A percentile compares a stretch with the other conserved stretches of the same genome.
Evolutionary conservation across 2,113 vertebrate species (phyloP).

Genomic region (Gambusia holbrooki): DNA sequence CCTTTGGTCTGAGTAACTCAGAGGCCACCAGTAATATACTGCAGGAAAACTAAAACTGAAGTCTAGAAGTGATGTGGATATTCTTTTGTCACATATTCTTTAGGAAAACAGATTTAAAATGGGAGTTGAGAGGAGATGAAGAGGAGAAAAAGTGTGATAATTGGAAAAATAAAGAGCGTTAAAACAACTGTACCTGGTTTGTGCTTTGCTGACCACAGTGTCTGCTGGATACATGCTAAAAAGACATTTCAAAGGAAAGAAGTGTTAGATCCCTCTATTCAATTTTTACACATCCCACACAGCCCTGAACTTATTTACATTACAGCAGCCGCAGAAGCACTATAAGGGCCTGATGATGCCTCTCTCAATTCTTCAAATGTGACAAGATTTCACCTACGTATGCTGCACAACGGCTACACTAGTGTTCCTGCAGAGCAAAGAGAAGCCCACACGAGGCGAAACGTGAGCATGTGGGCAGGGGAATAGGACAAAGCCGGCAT

Average conservation of each 20-base stretch:
- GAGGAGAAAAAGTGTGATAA: not conserved
- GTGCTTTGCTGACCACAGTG: slow-evolving; percentile 97
- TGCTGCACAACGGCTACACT: slow-evolving; percentile 41
- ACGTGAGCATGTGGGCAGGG: slow-evolving; percentile 66
- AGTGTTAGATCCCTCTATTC: slow-evolving; percentile 50
- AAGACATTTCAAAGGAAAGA: slow-evolving; percentile 41
- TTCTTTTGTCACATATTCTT: not conserved
- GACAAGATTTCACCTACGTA: slow-evolving; percentile 56
- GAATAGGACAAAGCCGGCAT: slow-evolving; percentile 69
- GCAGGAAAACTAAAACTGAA: not conserved
- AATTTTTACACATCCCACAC: slow-evolving; percentile 54
- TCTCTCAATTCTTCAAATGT: slow-evolving; percentile 29
- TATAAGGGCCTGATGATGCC: slow-evolving; percentile 27
- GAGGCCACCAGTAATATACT: not conserved
- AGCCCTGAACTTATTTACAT: slow-evolving; percentile 55
- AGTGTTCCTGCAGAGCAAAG: slow-evolving; percentile 48
- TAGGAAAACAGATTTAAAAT: slow-evolving; percentile 13
- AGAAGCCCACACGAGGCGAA: slow-evolving; percentile 67
- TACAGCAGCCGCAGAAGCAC: slow-evolving; percentile 51
- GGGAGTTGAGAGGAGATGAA: slow-evolving; percentile 1
- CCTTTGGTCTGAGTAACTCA: slow-evolving; percentile 17
- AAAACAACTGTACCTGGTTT: slow-evolving; percentile 86
- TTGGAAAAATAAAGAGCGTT: slow-evolving; percentile 4
- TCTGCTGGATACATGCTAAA: slow-evolving; percentile 93
- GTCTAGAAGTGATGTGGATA: not conserved